phyloP scores from a whole-genome alignment of 2,888 invertebrate species.

The Lithophane socia region DNA sequence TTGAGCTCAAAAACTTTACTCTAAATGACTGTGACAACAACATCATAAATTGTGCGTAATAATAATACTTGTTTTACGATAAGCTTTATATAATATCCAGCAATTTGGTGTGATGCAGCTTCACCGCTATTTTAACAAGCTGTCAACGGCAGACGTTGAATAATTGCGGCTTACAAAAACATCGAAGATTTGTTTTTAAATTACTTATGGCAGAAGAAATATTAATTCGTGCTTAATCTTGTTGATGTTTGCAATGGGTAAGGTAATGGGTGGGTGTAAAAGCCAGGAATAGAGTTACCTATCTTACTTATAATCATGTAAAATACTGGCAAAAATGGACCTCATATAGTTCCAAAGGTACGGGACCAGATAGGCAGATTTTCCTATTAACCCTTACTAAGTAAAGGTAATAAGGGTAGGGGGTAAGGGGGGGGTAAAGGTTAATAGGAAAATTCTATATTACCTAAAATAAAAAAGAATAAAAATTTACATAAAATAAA shows the following conservation, averaged over 20 bases:
- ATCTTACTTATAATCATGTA: not conserved
- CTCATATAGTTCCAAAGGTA: too few species aligned
- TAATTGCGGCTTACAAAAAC: constrained; percentile 28
- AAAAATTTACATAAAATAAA: too few species aligned
- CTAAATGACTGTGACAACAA: not conserved
- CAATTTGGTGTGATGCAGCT: constrained; percentile 19
- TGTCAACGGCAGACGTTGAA: constrained; percentile 25
- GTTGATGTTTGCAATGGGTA: too few species aligned
- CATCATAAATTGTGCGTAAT: constrained; percentile 1
- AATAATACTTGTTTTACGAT: not conserved
- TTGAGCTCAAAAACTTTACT: not conserved
- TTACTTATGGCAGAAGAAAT: not conserved
- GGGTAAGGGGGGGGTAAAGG: too few species aligned
- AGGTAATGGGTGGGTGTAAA: too few species aligned
- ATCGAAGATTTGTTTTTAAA: constrained; percentile 9
- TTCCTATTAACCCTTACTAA: too few species aligned
- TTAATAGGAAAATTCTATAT: too few species aligned
- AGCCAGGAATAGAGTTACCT: not conserved
- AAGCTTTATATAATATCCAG: constrained; percentile 24
- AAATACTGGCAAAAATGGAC: not conserved
- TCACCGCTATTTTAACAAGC: constrained; percentile 32
- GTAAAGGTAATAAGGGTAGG: too few species aligned
- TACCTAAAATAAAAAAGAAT: too few species aligned
- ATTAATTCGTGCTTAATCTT: too few species aligned
- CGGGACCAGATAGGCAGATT: too few species aligned